Percentiles rank a stretch among this genome's conserved stretches.
phyloP scores from a whole-genome alignment of 2,888 invertebrate genomes.

The Miltochrista miniata region DNA sequence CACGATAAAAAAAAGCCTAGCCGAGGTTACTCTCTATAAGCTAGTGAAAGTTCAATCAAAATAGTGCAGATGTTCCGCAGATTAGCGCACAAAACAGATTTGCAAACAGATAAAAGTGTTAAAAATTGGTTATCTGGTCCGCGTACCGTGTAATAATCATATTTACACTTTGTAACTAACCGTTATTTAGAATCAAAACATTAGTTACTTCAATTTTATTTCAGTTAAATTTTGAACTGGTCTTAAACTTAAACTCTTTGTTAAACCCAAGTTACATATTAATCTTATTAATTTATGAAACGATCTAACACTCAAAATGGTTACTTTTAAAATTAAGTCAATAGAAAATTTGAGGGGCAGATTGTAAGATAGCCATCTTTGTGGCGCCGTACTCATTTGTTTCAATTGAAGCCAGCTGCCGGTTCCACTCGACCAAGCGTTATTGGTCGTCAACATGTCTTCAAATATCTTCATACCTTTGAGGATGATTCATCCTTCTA shows the following conservation, averaged over 20 bases:
- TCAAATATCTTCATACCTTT: slow-evolving; percentile 14
- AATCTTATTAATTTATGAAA: neutral
- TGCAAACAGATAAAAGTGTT: too few relatives aligned
- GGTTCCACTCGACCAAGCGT: slow-evolving; percentile 44
- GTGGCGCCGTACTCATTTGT: slow-evolving; percentile 73
- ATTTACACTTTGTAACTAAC: neutral
- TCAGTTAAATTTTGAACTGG: too few relatives aligned
- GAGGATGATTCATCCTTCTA: slow-evolving; percentile 7
- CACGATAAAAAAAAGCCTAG: too few relatives aligned
- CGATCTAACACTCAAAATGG: slow-evolving; percentile 5
- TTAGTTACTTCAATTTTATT: too few relatives aligned
- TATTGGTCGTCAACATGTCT: slow-evolving; percentile 32
- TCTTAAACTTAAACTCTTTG: too few relatives aligned
- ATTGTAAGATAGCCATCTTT: slow-evolving; percentile 24
- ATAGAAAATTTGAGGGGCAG: slow-evolving; percentile 21
- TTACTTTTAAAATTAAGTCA: slow-evolving; percentile 9
- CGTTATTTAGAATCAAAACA: too few relatives aligned
- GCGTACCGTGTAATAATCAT: too few relatives aligned
- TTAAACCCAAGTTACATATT: neutral
- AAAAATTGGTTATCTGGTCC: too few relatives aligned
- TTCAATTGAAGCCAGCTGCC: slow-evolving; percentile 72
- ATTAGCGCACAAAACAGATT: too few relatives aligned
- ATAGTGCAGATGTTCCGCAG: too few relatives aligned
- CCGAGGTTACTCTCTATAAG: too few relatives aligned
- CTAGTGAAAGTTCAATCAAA: too few relatives aligned